phyloP scores from a whole-genome alignment of 2,888 invertebrate genomes.

The Cerastis leucographa region DNA sequence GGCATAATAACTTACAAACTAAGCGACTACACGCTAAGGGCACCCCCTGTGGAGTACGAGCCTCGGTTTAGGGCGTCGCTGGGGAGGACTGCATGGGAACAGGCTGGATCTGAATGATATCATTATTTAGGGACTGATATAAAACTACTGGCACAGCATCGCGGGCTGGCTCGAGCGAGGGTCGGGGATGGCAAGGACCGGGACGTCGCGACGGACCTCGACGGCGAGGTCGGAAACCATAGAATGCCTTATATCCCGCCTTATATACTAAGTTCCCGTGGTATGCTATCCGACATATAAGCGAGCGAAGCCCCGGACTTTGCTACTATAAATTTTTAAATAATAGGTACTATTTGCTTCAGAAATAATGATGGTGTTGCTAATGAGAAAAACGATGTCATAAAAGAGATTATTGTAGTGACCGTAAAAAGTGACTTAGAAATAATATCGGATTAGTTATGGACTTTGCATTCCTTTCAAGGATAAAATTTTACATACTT shows the following conservation, averaged over 20 bases:
- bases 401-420: not conserved
- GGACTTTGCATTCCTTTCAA: constrained; percentile 33
- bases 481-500: constrained; percentile 38
- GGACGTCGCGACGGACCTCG: too few relatives aligned
- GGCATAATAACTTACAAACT: too few relatives aligned
- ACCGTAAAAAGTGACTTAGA: not conserved
- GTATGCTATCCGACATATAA: not conserved
- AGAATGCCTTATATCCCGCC: not conserved
- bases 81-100: too few relatives aligned
- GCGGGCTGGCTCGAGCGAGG: too few relatives aligned
- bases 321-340: not conserved
- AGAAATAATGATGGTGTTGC: not conserved
- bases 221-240: too few relatives aligned
- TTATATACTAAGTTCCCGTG: not conserved
- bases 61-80: too few relatives aligned
- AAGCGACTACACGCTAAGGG: too few relatives aligned
- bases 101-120: too few relatives aligned
- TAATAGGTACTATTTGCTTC: not conserved
- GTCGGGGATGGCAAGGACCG: too few relatives aligned
- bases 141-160: too few relatives aligned
- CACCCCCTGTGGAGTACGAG: too few relatives aligned
- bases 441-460: constrained; percentile 17
- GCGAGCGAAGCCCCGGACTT: not conserved
- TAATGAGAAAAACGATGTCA: not conserved
- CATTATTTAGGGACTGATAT: too few relatives aligned